Percentiles rank a stretch among this genome's conserved stretches.
phyloP scores from a whole-genome alignment of 2,888 invertebrate species.

The Schrankia costaestrigalis region DNA sequence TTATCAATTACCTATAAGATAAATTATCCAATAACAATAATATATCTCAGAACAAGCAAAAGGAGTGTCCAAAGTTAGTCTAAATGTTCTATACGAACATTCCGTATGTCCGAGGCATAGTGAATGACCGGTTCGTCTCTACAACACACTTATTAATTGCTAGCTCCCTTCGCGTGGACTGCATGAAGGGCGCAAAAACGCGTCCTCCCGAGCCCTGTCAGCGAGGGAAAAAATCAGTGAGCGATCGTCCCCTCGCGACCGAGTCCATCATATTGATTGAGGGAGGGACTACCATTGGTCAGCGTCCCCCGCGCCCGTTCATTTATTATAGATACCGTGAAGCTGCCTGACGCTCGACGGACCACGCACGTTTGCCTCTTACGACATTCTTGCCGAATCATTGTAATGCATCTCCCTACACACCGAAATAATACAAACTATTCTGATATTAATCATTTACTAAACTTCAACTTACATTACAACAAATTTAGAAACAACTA shows the following conservation, averaged over 20 bases:
- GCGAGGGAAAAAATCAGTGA: slow-evolving; percentile 81
- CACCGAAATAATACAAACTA: too few relatives aligned
- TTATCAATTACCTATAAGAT: slow-evolving; percentile 3
- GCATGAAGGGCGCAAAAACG: slow-evolving; percentile 75
- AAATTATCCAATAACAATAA: slow-evolving; percentile 39
- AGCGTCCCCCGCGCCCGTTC: slow-evolving; percentile 78
- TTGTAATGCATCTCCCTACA: slow-evolving; percentile 27
- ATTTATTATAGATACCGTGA: slow-evolving; percentile 81
- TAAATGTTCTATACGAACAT: slow-evolving; percentile 27
- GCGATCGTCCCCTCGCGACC: slow-evolving; percentile 80
- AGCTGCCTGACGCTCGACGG: slow-evolving; percentile 44
- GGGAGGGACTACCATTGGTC: slow-evolving; percentile 80
- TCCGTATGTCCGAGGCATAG: slow-evolving; percentile 18
- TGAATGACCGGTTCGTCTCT: slow-evolving; percentile 37
- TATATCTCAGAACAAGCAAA: slow-evolving; percentile 55
- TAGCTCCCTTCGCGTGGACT: slow-evolving; percentile 65
- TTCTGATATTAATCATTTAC: too few relatives aligned
- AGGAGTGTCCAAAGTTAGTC: slow-evolving; percentile 49
- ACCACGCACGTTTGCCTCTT: slow-evolving; percentile 26
- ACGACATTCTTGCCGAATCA: slow-evolving; percentile 43
- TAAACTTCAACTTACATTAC: slow-evolving; percentile 1
- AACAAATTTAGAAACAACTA: neutral
- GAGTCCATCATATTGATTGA: slow-evolving; percentile 82
- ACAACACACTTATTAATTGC: slow-evolving; percentile 76
- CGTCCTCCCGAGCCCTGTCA: slow-evolving; percentile 78